A percentile compares a stretch with the other conserved stretches of the same genome.
phyloP scores from a whole-genome alignment of 2,888 invertebrate species.

The Drosophila aldrichi region DNA sequence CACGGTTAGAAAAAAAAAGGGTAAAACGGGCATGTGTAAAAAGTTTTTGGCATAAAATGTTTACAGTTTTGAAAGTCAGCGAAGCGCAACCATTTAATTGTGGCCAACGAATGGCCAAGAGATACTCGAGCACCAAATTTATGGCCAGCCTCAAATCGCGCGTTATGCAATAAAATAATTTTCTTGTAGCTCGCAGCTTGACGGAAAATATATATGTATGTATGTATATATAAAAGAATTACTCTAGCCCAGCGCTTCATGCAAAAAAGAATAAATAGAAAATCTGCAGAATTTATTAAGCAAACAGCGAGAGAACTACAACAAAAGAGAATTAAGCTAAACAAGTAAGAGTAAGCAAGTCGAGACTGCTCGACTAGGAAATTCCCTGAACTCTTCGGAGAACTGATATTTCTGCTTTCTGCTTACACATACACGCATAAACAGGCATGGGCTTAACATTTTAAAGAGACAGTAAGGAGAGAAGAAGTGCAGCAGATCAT shows the following conservation, averaged over 20 bases:
- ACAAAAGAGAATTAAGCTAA: conserved; percentile 1
- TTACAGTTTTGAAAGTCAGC: conserved; percentile 75
- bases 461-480: too few species aligned
- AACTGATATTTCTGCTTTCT: too few species aligned
- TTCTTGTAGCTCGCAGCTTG: conserved; percentile 34
- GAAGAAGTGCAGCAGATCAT: too few species aligned
- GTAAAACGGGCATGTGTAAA: conserved; percentile 28
- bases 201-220: conserved; percentile 2
- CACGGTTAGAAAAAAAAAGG: conserved; percentile 19
- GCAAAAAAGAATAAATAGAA: conserved; percentile 42
- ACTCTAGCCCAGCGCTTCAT: conserved; percentile 12
- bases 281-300: conserved; percentile 65
- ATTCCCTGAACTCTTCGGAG: too few species aligned
- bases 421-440: too few species aligned
- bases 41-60: conserved; percentile 67
- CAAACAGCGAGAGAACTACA: conserved; percentile 24
- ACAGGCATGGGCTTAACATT: too few species aligned
- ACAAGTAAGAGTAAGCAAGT: too few species aligned
- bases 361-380: too few species aligned
- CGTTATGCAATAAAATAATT: conserved; percentile 80
- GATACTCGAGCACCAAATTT: conserved; percentile 76
- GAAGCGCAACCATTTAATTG: conserved; percentile 76
- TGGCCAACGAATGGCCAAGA: conserved; percentile 63
- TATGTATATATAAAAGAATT: not conserved
- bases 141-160: conserved; percentile 72